These are phyloP conservation scores for Zaprionus obscuricornis DNA, from an alignment of 2,888 invertebrate genomes.

Conservation along the genomic window DNA sequence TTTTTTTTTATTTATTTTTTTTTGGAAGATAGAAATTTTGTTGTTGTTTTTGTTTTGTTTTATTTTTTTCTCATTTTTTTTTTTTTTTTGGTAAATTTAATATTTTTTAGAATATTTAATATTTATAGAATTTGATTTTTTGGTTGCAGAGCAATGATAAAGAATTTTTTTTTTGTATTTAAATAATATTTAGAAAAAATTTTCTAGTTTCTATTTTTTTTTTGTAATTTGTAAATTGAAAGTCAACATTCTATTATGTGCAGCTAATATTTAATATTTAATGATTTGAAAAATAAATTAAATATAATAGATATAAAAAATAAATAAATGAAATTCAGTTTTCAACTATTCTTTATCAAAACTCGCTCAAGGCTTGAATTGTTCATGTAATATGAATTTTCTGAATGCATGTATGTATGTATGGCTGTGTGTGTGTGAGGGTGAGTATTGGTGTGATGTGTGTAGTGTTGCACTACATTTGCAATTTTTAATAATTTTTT, in stretches of 20 bases:
- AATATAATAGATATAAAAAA: constrained; percentile 11
- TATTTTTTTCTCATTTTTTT: background rate
- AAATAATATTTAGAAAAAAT: background rate
- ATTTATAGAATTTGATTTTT: background rate
- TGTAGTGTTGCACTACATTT: too few species aligned
- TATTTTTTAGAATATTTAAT: background rate
- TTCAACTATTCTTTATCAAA: constrained; percentile 49
- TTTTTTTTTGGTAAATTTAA: too few species aligned
- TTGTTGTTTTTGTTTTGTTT: constrained; percentile 8
- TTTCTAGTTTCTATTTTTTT: too few species aligned
- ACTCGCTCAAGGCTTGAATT: constrained; percentile 44
- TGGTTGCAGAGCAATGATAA: constrained; percentile 34
- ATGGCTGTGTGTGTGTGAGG: too few species aligned
- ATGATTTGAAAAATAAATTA: too few species aligned
- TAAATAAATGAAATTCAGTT: constrained; percentile 16
- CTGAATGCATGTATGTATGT: background rate
- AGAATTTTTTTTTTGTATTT: background rate
- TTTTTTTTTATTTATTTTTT: constrained; percentile 10
- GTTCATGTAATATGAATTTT: constrained; percentile 26
- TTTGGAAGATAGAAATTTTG: constrained; percentile 4
- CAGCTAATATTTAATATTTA: too few species aligned
- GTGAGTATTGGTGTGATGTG: too few species aligned
- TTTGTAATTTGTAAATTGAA: too few species aligned
- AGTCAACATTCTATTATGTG: constrained; percentile 2
- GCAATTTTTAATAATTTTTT: too few species aligned